phyloP scores from a whole-genome alignment of 2,888 invertebrate species.

The Pyrgus malvae region DNA sequence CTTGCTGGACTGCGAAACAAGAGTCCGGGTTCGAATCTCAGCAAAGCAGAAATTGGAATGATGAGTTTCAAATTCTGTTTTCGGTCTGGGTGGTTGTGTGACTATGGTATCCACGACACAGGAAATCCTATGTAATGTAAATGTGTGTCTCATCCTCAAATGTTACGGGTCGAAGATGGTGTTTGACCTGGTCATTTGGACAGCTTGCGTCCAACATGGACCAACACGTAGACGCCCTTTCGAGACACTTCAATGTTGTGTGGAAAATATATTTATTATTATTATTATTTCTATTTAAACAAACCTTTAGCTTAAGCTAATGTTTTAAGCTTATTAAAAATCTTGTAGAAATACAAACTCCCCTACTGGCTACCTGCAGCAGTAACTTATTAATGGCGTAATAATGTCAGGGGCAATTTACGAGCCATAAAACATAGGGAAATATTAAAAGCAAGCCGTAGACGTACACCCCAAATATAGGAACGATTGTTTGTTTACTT shows the following conservation, averaged over 20 bases:
- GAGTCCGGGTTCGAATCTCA: too few species aligned
- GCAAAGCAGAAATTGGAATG: too few species aligned
- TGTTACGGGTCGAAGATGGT: too few species aligned
- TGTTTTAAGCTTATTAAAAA: slow-evolving; percentile 24
- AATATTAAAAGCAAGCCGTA: slow-evolving; percentile 23
- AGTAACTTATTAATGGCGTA: slow-evolving; percentile 28
- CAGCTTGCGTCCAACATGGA: too few species aligned
- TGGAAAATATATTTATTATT: background rate
- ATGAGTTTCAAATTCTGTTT: too few species aligned
- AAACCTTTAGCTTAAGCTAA: slow-evolving; percentile 6
- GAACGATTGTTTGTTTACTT: background rate
- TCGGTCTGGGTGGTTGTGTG: too few species aligned
- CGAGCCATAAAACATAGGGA: slow-evolving; percentile 26
- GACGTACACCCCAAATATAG: slow-evolving; percentile 4
- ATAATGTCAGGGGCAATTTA: slow-evolving; percentile 28
- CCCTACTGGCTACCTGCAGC: slow-evolving; percentile 5
- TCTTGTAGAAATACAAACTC: slow-evolving; percentile 17
- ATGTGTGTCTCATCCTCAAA: too few species aligned
- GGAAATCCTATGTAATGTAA: too few species aligned
- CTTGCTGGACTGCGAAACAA: too few species aligned
- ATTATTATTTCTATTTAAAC: background rate
- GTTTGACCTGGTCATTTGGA: too few species aligned
- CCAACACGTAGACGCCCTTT: too few species aligned
- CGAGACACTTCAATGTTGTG: background rate
- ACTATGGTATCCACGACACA: too few species aligned